phyloP scores from a whole-genome alignment of 1,140 invertebrate species.

The Hormaphis cornu region DNA sequence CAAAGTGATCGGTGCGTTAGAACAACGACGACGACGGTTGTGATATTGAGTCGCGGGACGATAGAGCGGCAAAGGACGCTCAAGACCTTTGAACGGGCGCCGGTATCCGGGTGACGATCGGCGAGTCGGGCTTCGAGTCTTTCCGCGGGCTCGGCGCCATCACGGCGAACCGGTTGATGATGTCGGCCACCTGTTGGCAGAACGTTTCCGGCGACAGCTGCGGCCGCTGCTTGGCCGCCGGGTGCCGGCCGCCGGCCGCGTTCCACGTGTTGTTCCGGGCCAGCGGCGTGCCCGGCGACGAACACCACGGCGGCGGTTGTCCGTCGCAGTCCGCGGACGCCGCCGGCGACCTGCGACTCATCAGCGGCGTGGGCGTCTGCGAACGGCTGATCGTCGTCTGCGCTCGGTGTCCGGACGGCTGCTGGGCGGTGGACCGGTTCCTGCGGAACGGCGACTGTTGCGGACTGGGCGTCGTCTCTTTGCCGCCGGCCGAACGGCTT shows the following conservation, averaged over 20 bases:
- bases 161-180: slow-evolving; percentile 43
- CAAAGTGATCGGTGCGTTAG: too few relatives aligned
- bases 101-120: slow-evolving; percentile 47
- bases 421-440: slow-evolving; percentile 33
- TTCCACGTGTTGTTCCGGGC: slow-evolving; percentile 59
- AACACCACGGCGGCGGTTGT: slow-evolving; percentile 34
- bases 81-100: slow-evolving; percentile 45
- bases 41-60: too few relatives aligned
- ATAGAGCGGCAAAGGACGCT: background rate
- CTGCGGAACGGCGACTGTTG: slow-evolving; percentile 35
- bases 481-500: slow-evolving; percentile 36
- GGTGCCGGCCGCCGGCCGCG: slow-evolving; percentile 46
- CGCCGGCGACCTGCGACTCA: slow-evolving; percentile 53
- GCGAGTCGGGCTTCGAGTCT: slow-evolving; percentile 46
- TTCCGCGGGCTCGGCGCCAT: slow-evolving; percentile 46
- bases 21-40: too few relatives aligned
- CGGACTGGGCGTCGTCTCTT: slow-evolving; percentile 39
- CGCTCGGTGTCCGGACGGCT: slow-evolving; percentile 36
- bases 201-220: slow-evolving; percentile 59
- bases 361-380: slow-evolving; percentile 45
- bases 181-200: slow-evolving; percentile 46
- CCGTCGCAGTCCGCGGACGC: slow-evolving; percentile 39
- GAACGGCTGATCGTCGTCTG: slow-evolving; percentile 33
- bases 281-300: slow-evolving; percentile 36
- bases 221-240: slow-evolving; percentile 44